Percentiles rank a stretch among this genome's conserved stretches.
Evolutionary conservation across 2,113 vertebrate species (phyloP).

Genomic region (Gambusia affinis): DNA sequence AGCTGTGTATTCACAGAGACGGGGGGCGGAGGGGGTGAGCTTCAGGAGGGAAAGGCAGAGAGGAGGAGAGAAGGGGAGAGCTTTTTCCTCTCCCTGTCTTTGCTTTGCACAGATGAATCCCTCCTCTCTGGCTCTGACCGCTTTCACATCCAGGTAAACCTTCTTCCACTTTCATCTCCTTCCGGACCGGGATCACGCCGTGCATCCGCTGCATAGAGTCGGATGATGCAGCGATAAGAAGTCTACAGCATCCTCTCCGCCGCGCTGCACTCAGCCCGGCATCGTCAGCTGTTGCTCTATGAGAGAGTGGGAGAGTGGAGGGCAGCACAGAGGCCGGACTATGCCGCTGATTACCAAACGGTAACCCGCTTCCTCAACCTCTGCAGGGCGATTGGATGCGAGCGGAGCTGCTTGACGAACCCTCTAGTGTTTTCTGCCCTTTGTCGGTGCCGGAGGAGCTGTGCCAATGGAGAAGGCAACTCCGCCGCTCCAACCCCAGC

Average conservation of each 20-base stretch:
- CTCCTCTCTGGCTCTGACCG: conserved; percentile 34
- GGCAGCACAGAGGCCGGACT: conserved; percentile 59
- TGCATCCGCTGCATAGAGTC: conserved; percentile 12
- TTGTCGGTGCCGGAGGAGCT: conserved; percentile 66
- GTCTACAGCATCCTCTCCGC: conserved; percentile 47
- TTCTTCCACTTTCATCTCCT: conserved; percentile 28
- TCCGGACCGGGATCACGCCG: conserved; percentile 5
- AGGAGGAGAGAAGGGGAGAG: conserved; percentile 17
- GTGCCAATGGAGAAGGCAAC: conserved; percentile 78
- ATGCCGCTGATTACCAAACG: conserved; percentile 61
- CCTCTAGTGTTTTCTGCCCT: conserved; percentile 66
- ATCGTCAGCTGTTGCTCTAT: conserved; percentile 79
- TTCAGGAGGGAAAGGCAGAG: conserved; percentile 10
- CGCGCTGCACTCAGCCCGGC: conserved; percentile 51
- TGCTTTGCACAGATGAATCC: conserved; percentile 32
- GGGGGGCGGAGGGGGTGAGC: conserved; percentile 20
- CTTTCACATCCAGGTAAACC: conserved; percentile 55
- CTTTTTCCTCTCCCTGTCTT: conserved; percentile 25
- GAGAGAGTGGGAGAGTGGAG: conserved; percentile 53
- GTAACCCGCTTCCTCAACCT: conserved; percentile 41
- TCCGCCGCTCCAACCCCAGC: conserved; percentile 70
- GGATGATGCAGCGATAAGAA: conserved; percentile 66
- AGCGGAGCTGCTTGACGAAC: conserved; percentile 56
- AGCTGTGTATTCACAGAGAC: conserved; percentile 10
- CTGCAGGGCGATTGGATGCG: conserved; percentile 65